Percentiles rank a stretch among this genome's conserved stretches.
Evolutionary conservation across 2,888 invertebrate species (phyloP).

Genomic region (Mystacides longicornis): DNA sequence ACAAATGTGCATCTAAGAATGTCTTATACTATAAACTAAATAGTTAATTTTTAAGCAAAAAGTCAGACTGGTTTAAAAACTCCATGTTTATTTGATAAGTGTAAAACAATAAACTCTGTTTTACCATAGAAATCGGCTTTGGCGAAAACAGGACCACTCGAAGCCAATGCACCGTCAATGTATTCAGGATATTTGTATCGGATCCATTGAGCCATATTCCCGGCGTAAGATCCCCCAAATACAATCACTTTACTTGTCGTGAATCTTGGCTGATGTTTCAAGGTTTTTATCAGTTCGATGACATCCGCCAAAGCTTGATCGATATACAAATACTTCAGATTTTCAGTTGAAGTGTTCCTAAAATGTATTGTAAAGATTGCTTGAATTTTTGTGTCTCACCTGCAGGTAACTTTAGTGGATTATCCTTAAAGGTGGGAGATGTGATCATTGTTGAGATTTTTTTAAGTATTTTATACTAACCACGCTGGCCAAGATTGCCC

Average conservation of each 20-base stretch:
- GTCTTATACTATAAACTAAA: not conserved
- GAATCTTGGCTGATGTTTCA: constrained; percentile 25
- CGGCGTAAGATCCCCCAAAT: constrained; percentile 43
- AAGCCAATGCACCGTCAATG: constrained; percentile 40
- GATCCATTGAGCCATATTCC: constrained; percentile 42
- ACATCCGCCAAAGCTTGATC: constrained; percentile 41
- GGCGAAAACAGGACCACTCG: constrained; percentile 41
- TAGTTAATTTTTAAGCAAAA: not conserved
- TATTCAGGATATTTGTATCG: constrained; percentile 41
- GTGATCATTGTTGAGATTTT: too few relatives aligned
- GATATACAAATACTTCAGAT: constrained; percentile 34
- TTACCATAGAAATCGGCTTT: constrained; percentile 39
- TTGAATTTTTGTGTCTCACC: too few relatives aligned
- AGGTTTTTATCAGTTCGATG: constrained; percentile 34
- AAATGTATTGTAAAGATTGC: too few relatives aligned
- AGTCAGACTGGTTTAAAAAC: not conserved
- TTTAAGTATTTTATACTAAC: too few relatives aligned
- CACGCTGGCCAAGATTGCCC: constrained; percentile 62
- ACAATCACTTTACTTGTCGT: constrained; percentile 31
- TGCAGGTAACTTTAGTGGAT: constrained; percentile 9
- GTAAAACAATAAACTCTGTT: too few relatives aligned
- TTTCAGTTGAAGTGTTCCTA: constrained; percentile 28
- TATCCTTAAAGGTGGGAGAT: constrained; percentile 32
- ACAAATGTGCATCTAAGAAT: too few relatives aligned
- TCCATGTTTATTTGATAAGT: not conserved